Evolutionary conservation across 1,140 invertebrate genomes (phyloP), one percentile per base, ranked within the genome.

Genomic region (Leptoteleia sp.): DNA sequence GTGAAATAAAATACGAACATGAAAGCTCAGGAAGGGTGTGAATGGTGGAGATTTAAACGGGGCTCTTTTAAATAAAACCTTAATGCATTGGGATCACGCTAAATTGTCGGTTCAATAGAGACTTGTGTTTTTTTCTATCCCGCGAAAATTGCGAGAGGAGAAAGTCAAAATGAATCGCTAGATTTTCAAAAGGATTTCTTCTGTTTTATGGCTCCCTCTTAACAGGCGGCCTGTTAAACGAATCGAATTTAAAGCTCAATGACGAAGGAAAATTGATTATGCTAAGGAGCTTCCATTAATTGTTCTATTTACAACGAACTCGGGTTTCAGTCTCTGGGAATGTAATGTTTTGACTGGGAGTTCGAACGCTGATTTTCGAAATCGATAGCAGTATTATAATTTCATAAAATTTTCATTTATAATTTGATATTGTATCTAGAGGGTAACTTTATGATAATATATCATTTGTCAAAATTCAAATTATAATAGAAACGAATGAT

Each of bases 161-260:
- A 54, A 55, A 47, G 31, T 67, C 48, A 67, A 67, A 67, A 45
- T 67, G 64, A 67, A 68, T 70, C 43, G 42, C 52, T 45, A 57
- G 65, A 68, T 68, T 68, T 68, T 45, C 29, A 68, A 55, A 68
- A 43, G 50, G 64, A 68, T 55, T 68, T 68, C 52, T 57, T 50
- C 45, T 64, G 61, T 57, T 68, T 68, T 57, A 68, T 48, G 52
- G 47, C 42, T 35, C 12, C 15, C 64, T 16, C 42, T 68, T 48
- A 57, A 68, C 31, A 57, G 31, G 33, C 37, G 31, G 35, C 45
- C 37, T 59, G 65, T 59, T 59, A 47, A 70, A 57, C 35, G 52
- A 57, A 38, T 57, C 33, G 37, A 70, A 57, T 65, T 70, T 70
- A 70, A 45, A 47, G 31, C 43, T 48, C 31, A 47, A 33, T 38